A percentile compares a stretch with the other conserved stretches of the same genome.
phyloP scores from a whole-genome alignment of 2,888 invertebrate species.

The Cosmia pyralina region DNA sequence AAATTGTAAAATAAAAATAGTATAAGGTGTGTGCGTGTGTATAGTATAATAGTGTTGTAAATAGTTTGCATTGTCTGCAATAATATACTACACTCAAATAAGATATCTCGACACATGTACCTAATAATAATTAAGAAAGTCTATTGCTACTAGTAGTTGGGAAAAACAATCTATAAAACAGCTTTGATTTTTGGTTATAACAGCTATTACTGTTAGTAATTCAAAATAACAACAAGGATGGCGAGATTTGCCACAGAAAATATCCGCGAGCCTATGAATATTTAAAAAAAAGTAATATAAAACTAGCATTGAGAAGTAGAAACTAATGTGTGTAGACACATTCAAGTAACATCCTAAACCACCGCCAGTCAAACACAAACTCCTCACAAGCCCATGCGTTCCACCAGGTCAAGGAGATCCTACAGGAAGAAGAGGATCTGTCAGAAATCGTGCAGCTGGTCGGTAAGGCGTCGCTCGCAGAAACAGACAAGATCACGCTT shows the following conservation, averaged over 20 bases:
- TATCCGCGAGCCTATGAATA: background rate
- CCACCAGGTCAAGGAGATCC: conserved; percentile 94
- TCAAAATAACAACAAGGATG: background rate
- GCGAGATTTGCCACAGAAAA: background rate
- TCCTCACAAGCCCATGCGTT: background rate
- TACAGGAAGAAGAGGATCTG: conserved; percentile 99
- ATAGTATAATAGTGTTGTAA: too few species aligned
- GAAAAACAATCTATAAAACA: background rate
- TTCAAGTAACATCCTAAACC: too few species aligned
- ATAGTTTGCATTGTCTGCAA: too few species aligned
- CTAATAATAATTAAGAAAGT: background rate
- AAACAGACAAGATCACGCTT: conserved; percentile 99
- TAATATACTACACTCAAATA: background rate
- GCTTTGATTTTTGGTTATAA: background rate
- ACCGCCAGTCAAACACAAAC: too few species aligned
- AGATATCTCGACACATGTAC: background rate
- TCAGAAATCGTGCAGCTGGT: conserved; percentile 99
- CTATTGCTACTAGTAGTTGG: too few species aligned
- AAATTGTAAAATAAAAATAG: too few species aligned
- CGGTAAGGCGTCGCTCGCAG: conserved; percentile 99
- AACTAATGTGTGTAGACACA: too few species aligned
- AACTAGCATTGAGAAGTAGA: too few species aligned
- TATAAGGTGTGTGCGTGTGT: too few species aligned
- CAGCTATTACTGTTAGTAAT: background rate
- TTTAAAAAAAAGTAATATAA: background rate